These are phyloP conservation scores for Chaetodon trifascialis DNA, from an alignment of 2,113 vertebrate genomes.

Conservation along the genomic window DNA sequence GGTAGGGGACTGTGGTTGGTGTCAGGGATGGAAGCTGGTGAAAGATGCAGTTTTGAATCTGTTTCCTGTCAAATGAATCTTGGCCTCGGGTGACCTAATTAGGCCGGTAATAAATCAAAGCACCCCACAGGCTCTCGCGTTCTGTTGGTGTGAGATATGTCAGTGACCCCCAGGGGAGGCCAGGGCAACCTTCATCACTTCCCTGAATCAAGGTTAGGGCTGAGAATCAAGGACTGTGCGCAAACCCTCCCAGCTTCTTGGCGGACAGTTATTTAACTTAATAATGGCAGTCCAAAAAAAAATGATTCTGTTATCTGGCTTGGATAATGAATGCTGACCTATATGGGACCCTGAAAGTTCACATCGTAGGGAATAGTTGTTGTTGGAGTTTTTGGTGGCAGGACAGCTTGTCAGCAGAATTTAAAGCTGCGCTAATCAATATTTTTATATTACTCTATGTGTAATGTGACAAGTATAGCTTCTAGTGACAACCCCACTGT, in stretches of 20 bases:
- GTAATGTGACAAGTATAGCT: background rate
- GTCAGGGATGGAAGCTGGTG: slow-evolving; percentile 28
- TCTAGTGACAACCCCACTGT: background rate
- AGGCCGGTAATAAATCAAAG: slow-evolving; percentile 77
- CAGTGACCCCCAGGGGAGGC: slow-evolving; percentile 68
- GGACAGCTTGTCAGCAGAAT: background rate
- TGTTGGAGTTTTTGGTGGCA: background rate
- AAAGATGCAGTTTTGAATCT: slow-evolving; percentile 64
- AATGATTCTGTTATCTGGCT: background rate
- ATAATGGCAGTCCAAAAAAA: too few species aligned
- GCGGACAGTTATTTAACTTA: background rate
- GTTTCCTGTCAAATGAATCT: slow-evolving; percentile 73
- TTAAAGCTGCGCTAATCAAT: slow-evolving; percentile 6
- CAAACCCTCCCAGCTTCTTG: slow-evolving; percentile 8
- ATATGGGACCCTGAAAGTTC: background rate
- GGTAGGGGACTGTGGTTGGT: background rate
- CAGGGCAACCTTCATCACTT: slow-evolving; percentile 62
- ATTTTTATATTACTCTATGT: background rate
- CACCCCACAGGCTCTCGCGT: slow-evolving; percentile 43
- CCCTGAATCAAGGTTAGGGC: slow-evolving; percentile 69
- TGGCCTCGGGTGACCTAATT: slow-evolving; percentile 80
- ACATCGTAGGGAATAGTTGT: too few species aligned
- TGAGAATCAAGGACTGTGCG: slow-evolving; percentile 36
- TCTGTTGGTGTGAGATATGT: slow-evolving; percentile 73
- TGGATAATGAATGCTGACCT: background rate